Evolutionary conservation across 2,113 vertebrate species (phyloP).

Genomic region (Emberiza fucata): DNA sequence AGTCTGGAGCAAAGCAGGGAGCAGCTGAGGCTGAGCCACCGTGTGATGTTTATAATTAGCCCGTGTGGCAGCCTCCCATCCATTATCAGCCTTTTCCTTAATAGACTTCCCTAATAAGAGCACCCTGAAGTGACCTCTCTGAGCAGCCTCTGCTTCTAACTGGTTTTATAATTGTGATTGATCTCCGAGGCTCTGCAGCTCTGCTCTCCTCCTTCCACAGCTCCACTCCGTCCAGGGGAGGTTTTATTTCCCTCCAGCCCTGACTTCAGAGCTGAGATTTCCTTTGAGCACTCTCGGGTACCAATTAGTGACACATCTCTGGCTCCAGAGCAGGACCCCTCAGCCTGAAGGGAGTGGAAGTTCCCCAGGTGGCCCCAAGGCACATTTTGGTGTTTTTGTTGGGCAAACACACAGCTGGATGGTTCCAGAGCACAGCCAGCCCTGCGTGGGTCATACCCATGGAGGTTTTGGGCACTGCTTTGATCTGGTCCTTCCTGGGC

Average conservation of each 20-base stretch:
- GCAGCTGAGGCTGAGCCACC: not conserved
- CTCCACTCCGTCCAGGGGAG: accelerated
- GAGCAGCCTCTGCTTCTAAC: not conserved
- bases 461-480: not conserved
- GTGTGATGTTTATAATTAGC: not conserved
- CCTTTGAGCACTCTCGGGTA: not conserved
- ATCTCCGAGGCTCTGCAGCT: not conserved
- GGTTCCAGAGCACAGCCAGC: not conserved
- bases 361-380: accelerated
- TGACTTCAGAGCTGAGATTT: not conserved
- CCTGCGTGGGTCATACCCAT: accelerated
- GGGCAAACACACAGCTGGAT: not conserved
- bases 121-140: not conserved
- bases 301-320: not conserved
- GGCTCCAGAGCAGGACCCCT: accelerated
- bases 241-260: not conserved
- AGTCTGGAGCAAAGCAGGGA: not conserved
- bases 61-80: not conserved
- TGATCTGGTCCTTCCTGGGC: not conserved
- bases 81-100: slow-evolving; percentile 6
- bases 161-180: not conserved
- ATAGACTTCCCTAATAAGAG: slow-evolving; percentile 19
- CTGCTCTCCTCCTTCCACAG: not conserved
- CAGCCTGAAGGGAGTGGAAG: not conserved
- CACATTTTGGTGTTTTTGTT: accelerated